phyloP scores from a whole-genome alignment of 2,113 vertebrate genomes.

The Centrocercus urophasianus region DNA sequence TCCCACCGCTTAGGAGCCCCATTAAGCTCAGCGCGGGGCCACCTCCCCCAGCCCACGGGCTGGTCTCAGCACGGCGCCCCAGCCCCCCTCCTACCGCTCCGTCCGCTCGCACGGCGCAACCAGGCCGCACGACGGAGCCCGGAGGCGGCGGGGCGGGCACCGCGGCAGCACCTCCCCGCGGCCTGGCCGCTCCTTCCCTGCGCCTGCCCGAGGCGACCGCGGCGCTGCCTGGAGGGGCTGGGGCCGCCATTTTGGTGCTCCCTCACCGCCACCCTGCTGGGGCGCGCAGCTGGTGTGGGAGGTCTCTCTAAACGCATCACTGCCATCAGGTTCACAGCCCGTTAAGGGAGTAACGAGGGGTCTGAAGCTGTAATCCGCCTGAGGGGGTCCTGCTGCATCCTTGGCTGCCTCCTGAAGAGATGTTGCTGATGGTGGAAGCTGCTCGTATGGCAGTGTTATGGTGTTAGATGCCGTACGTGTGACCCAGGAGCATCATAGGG shows the following conservation, averaged over 20 bases:
- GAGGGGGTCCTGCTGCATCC: not conserved
- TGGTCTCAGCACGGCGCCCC: not conserved
- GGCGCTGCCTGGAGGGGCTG: no score
- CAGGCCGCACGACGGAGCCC: not conserved
- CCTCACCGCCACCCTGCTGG: rapidly evolving
- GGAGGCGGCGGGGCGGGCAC: not conserved
- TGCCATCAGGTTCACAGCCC: not conserved
- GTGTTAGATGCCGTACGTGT: not conserved
- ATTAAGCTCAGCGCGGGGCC: not conserved
- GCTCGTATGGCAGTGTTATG: not conserved
- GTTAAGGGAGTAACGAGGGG: no score
- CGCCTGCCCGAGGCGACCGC: no score
- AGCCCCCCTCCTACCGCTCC: not conserved
- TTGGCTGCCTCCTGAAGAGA: not conserved
- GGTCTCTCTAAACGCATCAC: not conserved
- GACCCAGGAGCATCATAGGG: not conserved
- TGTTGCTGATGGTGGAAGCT: not conserved
- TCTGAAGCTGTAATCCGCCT: not conserved
- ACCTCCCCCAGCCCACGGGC: not conserved
- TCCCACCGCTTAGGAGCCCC: not conserved
- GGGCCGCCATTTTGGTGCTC: not conserved
- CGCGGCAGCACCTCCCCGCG: not conserved
- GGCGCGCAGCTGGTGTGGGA: no score
- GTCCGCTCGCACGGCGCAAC: not conserved
- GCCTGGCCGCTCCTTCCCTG: not conserved